Evolutionary conservation across 1,140 invertebrate genomes (phyloP).

Genomic region (Octopus bimaculoides): DNA sequence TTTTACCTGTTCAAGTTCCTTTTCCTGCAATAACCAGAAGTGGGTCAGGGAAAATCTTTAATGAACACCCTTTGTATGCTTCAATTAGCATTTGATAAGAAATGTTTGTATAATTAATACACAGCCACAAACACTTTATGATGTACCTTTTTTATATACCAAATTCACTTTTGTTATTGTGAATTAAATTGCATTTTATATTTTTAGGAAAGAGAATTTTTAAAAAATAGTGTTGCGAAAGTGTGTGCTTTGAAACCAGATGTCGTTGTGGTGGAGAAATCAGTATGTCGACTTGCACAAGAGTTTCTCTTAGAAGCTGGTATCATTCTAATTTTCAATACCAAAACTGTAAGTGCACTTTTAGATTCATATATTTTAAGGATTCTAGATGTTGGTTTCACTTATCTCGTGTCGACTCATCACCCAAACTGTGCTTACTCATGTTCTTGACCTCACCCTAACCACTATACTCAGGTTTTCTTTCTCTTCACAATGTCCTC

Average conservation of each 20-base stretch:
- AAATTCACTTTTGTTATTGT: no score
- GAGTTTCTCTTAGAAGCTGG: slow-evolving; percentile 76
- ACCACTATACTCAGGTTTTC: no score
- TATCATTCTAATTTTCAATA: slow-evolving; percentile 84
- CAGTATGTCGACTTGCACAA: slow-evolving; percentile 84
- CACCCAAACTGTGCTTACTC: no score
- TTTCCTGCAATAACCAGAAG: not conserved
- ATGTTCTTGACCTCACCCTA: no score
- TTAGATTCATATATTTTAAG: no score
- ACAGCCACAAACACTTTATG: no score
- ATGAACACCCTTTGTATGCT: not conserved
- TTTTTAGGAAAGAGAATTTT: slow-evolving; percentile 82
- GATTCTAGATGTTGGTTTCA: no score
- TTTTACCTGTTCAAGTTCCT: not conserved
- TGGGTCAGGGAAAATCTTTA: not conserved
- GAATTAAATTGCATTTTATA: not conserved
- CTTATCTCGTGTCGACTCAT: no score
- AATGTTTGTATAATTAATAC: no score
- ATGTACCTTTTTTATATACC: no score
- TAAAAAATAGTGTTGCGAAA: slow-evolving; percentile 83
- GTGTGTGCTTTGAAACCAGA: slow-evolving; percentile 82
- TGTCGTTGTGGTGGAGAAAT: slow-evolving; percentile 85
- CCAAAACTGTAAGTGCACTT: slow-evolving; percentile 66
- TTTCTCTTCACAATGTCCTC: no score
- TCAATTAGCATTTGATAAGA: no score